Conservation (phyloP, 2,113 vertebrate genomes). For the Acrocephalus kingi region DNA sequence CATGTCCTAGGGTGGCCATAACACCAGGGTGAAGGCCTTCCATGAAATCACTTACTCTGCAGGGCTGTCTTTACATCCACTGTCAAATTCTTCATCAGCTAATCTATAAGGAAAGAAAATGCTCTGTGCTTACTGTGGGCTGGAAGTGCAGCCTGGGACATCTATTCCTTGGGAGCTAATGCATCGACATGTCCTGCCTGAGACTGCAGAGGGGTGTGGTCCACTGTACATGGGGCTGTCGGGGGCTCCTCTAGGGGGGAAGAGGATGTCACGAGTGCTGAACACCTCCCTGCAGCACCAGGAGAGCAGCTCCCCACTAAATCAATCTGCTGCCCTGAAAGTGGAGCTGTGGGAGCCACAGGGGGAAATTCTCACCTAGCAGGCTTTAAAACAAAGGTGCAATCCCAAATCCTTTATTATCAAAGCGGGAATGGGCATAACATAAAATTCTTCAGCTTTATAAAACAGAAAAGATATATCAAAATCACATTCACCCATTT, state of each 20-base stretch:
- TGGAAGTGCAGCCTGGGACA: not conserved
- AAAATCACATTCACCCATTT: not conserved
- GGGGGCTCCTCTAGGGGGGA: not conserved
- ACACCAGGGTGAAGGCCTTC: not conserved
- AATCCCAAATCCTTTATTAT: not conserved
- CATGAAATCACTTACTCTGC: not conserved
- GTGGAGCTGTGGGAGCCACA: not conserved
- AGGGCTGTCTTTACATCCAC: not conserved
- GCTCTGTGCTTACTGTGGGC: not conserved
- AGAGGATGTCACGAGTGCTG: not conserved
- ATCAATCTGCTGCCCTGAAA: not conserved
- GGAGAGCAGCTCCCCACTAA: not conserved
- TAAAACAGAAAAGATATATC: not conserved
- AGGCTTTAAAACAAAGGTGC: not conserved
- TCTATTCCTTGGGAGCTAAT: not conserved
- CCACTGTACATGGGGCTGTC: fast-evolving
- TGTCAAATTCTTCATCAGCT: not conserved
- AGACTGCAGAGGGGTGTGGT: not conserved
- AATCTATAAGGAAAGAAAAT: not conserved
- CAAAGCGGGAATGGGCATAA: not conserved
- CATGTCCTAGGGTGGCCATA: not conserved
- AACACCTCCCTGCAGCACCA: not conserved
- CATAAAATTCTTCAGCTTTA: not conserved
- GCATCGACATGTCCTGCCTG: not conserved
- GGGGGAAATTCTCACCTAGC: not conserved